Evolutionary conservation across 2,797 vertebrate species (phyloP).

Genomic region (Phataginus tricuspis): DNA sequence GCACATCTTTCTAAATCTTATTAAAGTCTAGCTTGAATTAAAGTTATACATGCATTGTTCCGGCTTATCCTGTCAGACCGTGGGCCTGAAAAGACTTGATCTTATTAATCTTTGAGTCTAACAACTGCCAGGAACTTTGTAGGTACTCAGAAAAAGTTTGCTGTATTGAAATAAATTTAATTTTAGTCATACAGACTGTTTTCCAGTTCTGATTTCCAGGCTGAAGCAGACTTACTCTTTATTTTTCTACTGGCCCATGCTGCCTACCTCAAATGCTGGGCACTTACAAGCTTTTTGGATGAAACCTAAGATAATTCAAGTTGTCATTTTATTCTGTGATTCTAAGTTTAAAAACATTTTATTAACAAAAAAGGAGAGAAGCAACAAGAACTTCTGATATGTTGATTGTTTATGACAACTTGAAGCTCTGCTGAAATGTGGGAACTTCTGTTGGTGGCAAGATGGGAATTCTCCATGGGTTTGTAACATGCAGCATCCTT

Average conservation of each 20-base stretch:
- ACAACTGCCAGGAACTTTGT: background rate
- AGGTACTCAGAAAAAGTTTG: background rate
- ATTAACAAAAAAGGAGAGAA: background rate
- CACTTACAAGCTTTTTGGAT: background rate
- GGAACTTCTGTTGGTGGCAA: background rate
- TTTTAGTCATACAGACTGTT: background rate
- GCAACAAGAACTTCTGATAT: background rate
- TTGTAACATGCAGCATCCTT: rapidly evolving
- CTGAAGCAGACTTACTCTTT: too few species aligned
- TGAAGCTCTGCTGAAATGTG: background rate
- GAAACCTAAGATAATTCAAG: background rate
- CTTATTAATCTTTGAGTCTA: background rate
- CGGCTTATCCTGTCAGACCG: background rate
- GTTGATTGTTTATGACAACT: background rate
- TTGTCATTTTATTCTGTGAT: background rate
- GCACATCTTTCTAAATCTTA: background rate
- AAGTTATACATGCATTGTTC: rapidly evolving
- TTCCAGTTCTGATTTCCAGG: background rate
- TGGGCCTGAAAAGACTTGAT: background rate
- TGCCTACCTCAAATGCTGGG: background rate
- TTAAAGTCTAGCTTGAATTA: background rate
- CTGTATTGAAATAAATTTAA: background rate
- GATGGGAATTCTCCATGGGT: background rate
- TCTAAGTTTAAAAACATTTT: background rate
- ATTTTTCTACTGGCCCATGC: rapidly evolving